Evolutionary conservation across 1,140 invertebrate species (phyloP).

Genomic region (Macrobrachium nipponense): DNA sequence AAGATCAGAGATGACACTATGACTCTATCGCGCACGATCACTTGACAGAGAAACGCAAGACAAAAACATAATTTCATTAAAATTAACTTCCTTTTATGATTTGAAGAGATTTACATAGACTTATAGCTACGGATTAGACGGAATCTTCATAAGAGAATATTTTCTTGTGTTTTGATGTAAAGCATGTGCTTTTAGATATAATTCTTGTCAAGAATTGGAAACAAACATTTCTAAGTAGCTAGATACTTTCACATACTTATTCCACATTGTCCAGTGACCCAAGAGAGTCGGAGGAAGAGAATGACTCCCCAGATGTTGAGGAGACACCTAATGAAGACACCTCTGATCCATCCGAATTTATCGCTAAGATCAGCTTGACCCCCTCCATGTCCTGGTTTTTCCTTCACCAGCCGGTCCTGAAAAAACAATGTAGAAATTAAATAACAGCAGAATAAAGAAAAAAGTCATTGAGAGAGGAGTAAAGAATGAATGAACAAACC

Average conservation of each 20-base stretch:
- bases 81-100: no score
- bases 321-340: constrained; percentile 68
- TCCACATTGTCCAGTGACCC: constrained; percentile 73
- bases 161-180: neutral
- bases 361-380: constrained; percentile 22
- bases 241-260: constrained; percentile 68
- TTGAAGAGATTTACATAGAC: no score
- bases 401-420: neutral
- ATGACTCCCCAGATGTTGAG: constrained; percentile 76
- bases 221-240: neutral
- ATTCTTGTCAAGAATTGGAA: no score
- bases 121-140: no score
- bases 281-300: constrained; percentile 74
- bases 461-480: no score
- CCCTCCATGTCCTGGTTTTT: constrained; percentile 3
- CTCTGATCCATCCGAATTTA: constrained; percentile 72
- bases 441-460: no score
- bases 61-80: no score
- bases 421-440: no score
- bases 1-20: no score
- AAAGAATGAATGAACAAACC: no score
- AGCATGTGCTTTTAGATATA: neutral
- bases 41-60: no score
- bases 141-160: constrained; percentile 17
- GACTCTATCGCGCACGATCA: no score